A percentile compares a stretch with the other conserved stretches of the same genome.
Evolutionary conservation across 53 echinoderm and acorn worm genomes (phyloP).

Genomic region (Zoroaster sp.): DNA sequence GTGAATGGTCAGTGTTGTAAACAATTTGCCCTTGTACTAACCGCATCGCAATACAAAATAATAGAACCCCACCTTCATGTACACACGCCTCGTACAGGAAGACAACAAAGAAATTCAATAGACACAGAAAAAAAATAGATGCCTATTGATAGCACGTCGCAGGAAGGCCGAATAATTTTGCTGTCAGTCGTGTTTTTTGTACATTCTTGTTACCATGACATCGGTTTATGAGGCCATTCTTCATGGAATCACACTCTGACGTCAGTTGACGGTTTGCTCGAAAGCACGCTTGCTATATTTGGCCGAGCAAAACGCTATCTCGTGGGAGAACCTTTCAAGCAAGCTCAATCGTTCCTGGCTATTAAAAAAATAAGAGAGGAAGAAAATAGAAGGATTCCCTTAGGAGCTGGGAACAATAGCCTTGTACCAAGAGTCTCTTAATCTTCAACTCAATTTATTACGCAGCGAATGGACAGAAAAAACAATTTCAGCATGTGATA

Average conservation of each 20-base stretch:
- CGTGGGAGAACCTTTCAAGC: not conserved
- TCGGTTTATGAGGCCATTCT: conserved; percentile 23
- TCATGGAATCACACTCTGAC: conserved; percentile 19
- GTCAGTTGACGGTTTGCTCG: conserved; percentile 1
- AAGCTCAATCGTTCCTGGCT: not conserved
- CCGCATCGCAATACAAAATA: not conserved
- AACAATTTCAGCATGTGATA: too few relatives aligned
- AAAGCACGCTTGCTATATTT: not conserved
- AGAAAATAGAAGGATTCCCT: not conserved
- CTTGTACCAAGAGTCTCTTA: not conserved
- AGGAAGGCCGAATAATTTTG: not conserved
- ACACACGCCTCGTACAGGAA: not conserved
- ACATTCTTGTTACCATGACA: conserved; percentile 26
- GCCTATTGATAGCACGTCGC: not conserved
- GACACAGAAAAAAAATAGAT: not conserved
- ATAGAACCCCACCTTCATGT: too few relatives aligned
- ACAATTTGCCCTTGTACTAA: not conserved
- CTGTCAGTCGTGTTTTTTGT: not conserved
- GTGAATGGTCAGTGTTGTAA: not conserved
- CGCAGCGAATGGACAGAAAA: not conserved
- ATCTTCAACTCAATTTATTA: conserved; percentile 13
- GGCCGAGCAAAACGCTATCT: not conserved
- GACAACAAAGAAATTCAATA: not conserved
- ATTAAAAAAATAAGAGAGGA: not conserved
- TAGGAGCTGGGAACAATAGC: not conserved